Evolutionary conservation across 2,797 vertebrate species (phyloP), one percentile per base, ranked within the genome.

Genomic region (Intellagama lesueurii): DNA sequence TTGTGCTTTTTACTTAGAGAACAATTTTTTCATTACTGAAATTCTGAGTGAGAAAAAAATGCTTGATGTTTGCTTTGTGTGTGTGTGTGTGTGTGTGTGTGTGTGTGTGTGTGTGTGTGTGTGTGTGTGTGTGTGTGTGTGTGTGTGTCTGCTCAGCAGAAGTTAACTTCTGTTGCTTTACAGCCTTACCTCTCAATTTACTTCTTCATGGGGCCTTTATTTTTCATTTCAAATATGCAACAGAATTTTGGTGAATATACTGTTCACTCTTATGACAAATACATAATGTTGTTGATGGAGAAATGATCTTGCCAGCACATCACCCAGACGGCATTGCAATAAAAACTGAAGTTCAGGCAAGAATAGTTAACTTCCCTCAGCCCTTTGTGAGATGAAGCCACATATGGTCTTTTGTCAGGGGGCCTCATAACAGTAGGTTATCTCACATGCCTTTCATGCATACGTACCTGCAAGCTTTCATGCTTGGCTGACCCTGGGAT

Each of bases 401-500:
- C 79, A 89, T 72, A 30, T 52, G 85, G 11, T 83, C 83, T 92
- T 93, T 85, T 70, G 6, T 12, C 88, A 92, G 47, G 35, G 60
- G 17, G 52, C 73, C 83, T 81, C 5, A 0, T 19, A 94, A 88
- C 35, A 87, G 72, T 35, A 60, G 84, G 75, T 86, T 82, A 87
- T 35, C 87, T 92, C 88, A 90, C 83, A 86, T 81, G 89, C 86
- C 79, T 91, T 89, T 78, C 90, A 73, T 83, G 78, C 92, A 92
- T 94, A 40, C 40, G 40, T 40, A 96, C 93, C 91, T 94, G 90
- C 89, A 94, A 95, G 93, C 4, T 75, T 95, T 94, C 91, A 83
- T 81, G 84, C 86, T 94, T 93, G 88, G 68, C 79, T 94, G 94
- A 94, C 32, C 49, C 86, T 92, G 78, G 91, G 77, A 93, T 91